A percentile compares a stretch with the other conserved stretches of the same genome.
phyloP scores from a whole-genome alignment of 2,888 invertebrate species.

The Iselma pallidipennis region DNA sequence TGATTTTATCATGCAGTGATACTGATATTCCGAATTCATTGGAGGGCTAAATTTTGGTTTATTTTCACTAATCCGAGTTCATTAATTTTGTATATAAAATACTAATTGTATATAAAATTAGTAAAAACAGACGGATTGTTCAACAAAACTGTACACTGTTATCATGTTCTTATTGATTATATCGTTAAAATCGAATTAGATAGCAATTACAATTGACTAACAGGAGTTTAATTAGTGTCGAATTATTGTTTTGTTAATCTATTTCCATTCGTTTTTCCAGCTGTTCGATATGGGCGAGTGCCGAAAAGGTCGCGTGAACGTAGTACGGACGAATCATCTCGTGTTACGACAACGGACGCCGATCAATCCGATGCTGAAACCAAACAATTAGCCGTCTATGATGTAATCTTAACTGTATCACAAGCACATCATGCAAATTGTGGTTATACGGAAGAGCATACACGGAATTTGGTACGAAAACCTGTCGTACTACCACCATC shows the following conservation, averaged over 20 bases:
- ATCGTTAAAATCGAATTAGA: too few relatives aligned
- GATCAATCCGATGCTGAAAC: slow-evolving; percentile 54
- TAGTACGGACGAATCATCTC: slow-evolving; percentile 61
- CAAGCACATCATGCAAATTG: slow-evolving; percentile 88
- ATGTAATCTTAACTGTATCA: slow-evolving; percentile 77
- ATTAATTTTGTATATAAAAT: too few relatives aligned
- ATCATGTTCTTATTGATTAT: too few relatives aligned
- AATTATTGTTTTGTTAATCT: not conserved
- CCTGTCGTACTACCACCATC: slow-evolving; percentile 63
- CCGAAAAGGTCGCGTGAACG: slow-evolving; percentile 90
- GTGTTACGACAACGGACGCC: slow-evolving; percentile 55
- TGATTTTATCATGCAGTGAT: too few relatives aligned
- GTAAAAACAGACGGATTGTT: too few relatives aligned
- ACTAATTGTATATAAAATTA: too few relatives aligned
- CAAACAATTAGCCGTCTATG: slow-evolving; percentile 71
- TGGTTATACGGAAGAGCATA: slow-evolving; percentile 85
- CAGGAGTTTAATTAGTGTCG: too few relatives aligned
- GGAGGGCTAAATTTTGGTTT: too few relatives aligned
- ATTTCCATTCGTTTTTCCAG: slow-evolving; percentile 66
- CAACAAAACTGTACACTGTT: too few relatives aligned
- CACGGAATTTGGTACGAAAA: slow-evolving; percentile 69
- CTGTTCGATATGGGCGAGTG: slow-evolving; percentile 94
- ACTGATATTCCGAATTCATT: too few relatives aligned
- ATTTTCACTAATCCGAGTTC: too few relatives aligned
- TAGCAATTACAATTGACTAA: too few relatives aligned